phyloP scores from a whole-genome alignment of 2,888 invertebrate genomes.

The Plemyria rubiginata region DNA sequence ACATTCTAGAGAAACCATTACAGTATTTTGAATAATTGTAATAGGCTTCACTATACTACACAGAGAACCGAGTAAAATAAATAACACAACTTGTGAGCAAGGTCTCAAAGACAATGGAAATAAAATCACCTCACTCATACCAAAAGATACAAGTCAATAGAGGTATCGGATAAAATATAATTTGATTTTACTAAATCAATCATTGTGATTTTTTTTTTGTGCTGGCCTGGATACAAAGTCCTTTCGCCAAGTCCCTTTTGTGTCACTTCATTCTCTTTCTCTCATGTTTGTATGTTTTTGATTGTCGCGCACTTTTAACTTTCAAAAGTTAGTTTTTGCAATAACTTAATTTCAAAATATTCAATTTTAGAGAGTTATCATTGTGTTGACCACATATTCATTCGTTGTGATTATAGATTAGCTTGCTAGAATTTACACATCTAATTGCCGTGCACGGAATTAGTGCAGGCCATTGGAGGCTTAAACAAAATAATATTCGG shows the following conservation, averaged over 20 bases:
- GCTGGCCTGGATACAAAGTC: too few relatives aligned
- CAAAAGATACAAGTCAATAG: slow-evolving; percentile 12
- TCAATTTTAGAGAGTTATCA: too few relatives aligned
- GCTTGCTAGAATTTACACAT: slow-evolving; percentile 20
- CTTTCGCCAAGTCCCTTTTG: too few relatives aligned
- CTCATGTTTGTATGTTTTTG: too few relatives aligned
- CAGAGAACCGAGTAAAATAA: slow-evolving; percentile 63
- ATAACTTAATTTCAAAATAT: too few relatives aligned
- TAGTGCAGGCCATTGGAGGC: not conserved
- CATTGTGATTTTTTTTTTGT: too few relatives aligned
- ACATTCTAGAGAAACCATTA: slow-evolving; percentile 53
- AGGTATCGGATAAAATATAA: not conserved
- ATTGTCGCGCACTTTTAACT: too few relatives aligned
- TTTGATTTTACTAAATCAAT: too few relatives aligned
- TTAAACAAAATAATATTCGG: slow-evolving; percentile 11
- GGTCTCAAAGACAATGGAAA: slow-evolving; percentile 56
- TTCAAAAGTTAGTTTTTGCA: too few relatives aligned
- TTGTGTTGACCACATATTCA: too few relatives aligned
- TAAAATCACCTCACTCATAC: slow-evolving; percentile 19
- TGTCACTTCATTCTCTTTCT: too few relatives aligned
- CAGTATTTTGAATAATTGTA: slow-evolving; percentile 49
- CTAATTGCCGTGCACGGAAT: slow-evolving; percentile 5
- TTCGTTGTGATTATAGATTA: slow-evolving; percentile 31
- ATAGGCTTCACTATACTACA: slow-evolving; percentile 59
- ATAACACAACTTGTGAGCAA: slow-evolving; percentile 75